Evolutionary conservation across 2,888 invertebrate genomes (phyloP).

Genomic region (Dynastes hyllus): DNA sequence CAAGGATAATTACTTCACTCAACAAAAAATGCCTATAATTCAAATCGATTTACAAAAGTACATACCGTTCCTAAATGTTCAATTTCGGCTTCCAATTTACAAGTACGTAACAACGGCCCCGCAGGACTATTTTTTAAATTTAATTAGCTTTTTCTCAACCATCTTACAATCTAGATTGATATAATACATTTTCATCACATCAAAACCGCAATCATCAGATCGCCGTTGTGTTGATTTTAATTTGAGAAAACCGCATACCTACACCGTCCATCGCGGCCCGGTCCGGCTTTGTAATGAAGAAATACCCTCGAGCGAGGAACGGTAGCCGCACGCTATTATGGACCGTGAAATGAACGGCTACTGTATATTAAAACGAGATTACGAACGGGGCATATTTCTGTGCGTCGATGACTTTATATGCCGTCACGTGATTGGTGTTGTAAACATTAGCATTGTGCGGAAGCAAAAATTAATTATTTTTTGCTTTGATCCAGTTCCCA

Average conservation of each 20-base stretch:
- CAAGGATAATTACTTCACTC: neutral
- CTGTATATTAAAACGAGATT: constrained; percentile 26
- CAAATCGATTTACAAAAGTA: constrained; percentile 4
- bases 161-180: neutral
- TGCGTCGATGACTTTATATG: neutral
- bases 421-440: neutral
- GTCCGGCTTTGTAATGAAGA: constrained; percentile 22
- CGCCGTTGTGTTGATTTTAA: constrained; percentile 26
- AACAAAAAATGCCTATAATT: neutral
- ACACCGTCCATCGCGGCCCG: neutral
- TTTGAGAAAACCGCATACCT: constrained; percentile 33
- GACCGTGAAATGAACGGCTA: constrained; percentile 30
- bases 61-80: constrained; percentile 2
- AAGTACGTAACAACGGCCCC: neutral
- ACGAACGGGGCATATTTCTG: neutral
- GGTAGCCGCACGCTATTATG: constrained; percentile 22
- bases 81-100: constrained; percentile 7
- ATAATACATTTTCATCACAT: constrained; percentile 25
- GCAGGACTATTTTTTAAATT: constrained; percentile 1
- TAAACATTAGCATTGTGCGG: neutral
- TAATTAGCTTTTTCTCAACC: constrained; percentile 7
- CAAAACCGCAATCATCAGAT: constrained; percentile 4
- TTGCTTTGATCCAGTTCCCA: neutral
- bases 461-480: constrained; percentile 4
- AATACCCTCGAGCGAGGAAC: constrained; percentile 26